Base-by-base conservation (phyloP, 2,888 invertebrate genomes). In the Laspeyria flexula region DNA sequence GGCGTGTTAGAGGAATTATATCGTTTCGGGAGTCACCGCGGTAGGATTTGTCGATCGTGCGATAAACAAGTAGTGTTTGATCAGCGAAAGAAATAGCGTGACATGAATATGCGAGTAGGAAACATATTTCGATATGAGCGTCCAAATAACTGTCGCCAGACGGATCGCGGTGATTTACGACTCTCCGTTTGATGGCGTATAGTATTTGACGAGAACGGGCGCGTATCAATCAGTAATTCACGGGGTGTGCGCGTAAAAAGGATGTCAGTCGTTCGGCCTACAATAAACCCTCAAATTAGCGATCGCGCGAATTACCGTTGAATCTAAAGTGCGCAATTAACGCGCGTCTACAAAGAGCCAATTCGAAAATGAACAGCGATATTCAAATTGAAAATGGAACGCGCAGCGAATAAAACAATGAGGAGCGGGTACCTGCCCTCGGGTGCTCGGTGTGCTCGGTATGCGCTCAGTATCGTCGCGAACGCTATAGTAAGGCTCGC, bases 331-430 rank as follows among this genome's bases (percentile, higher is more conserved):
- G 83, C 89, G 85, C 83, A 86, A 90, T 91, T 90, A 89, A 84
- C 79, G 81, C 80, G 78, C 85, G 83, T 85, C 88, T 86, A 88
- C 88, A 86, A 83, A 86, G 85, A 85, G 85, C 84, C 85, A 83
- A 88, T 88, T 84, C 83, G 84, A 88, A 88, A 90, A 90, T 88
- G 87, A 89, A 88, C 88, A 85, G 84, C 86, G 86, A 85, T 89
- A 88, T 90, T 91, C 86, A 90, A 90, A 91, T 91, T 90, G 88
- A 87, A 90, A 89, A 85, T 84, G 85, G 83, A 78, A 90, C 91
- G 91, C 88, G 87, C 61, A 55, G 66, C 78, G 91, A 90, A 91
- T 91, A 83, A 88, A 84, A 87, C 88, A 86, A 88, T 86, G 85
- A 79, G 82, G 58, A 67, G 70, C 65, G 67, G 72, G 75, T 74